Conservation (phyloP, 2,888 invertebrate species). For the Exephanes ischioxanthus region DNA sequence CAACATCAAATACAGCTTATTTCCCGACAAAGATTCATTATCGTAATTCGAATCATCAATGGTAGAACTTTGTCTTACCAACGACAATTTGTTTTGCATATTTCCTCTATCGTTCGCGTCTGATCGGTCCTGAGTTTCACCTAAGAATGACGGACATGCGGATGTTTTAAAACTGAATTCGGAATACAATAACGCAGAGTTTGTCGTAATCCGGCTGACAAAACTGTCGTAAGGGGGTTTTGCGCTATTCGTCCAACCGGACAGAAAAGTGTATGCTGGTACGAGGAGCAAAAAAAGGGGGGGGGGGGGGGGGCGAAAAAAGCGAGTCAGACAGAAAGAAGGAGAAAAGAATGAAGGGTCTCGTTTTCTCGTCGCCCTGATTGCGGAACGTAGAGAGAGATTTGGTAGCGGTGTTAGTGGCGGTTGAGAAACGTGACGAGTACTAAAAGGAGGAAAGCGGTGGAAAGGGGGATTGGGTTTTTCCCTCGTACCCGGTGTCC, state of each 20-base stretch:
- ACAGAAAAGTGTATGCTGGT: constrained; percentile 20
- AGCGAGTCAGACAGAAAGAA: constrained; percentile 11
- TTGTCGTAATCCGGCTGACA: background rate
- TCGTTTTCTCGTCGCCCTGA: constrained; percentile 59
- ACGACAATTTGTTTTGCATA: too few species aligned
- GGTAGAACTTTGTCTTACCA: background rate
- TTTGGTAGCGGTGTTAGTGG: constrained; percentile 65
- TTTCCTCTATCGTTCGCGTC: background rate
- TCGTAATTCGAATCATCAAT: background rate
- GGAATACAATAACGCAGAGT: background rate
- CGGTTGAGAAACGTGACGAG: constrained; percentile 70
- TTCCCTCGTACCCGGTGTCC: constrained; percentile 27
- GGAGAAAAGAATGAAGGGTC: constrained; percentile 40
- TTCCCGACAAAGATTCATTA: background rate
- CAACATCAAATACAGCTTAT: background rate
- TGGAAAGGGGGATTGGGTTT: constrained; percentile 61
- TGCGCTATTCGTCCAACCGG: constrained; percentile 22
- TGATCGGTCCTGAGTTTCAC: background rate
- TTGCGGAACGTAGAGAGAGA: constrained; percentile 45
- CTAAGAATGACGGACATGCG: background rate
- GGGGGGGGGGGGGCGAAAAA: background rate
- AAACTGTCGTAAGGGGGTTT: background rate
- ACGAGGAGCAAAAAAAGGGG: constrained; percentile 10
- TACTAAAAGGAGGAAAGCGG: constrained; percentile 65
- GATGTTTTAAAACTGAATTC: background rate